Evolutionary conservation across 2,113 vertebrate genomes (phyloP), one percentile per base, ranked within the genome.

Genomic region (Nicator chloris): DNA sequence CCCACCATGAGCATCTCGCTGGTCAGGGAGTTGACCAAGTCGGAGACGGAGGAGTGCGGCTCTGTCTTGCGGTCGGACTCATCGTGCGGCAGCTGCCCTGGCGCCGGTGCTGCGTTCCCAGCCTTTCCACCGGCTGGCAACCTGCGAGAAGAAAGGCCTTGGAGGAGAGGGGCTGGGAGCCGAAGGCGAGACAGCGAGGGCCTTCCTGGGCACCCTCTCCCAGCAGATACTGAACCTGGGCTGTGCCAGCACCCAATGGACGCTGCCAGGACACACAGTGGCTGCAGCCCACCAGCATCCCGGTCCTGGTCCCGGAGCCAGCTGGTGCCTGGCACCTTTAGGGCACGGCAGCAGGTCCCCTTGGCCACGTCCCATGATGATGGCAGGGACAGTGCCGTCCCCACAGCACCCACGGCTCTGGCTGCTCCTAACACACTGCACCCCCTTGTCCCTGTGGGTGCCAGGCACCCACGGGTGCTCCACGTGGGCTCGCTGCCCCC

Each of bases 1-100:
- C 98, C 98, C 98, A 99, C 99, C 99, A 99, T 99, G 57, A 99
- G 98, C 99, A 99, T 99, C 98, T 99, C 99, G 73, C 99, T 99
- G 93, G 99, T 99, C 93, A 99, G 98, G 64, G 99, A 99, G 97
- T 99, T 99, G 95, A 99, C 99, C 65, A 99, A 98, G 96, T 99
- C 99, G 0, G 99, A 99, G 71, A 99, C 99, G 0, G 99, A 99
- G 80, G 99, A 99, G 73, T 97, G 99, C 4, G 99, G 98, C 64
- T 99, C 99, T 1, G 98, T 99, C 97, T 98, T 98, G 76, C 97
- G 98, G 90, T 98, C 98, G 8, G 97, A 91, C 53, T 98, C 98
- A 87, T 99, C 99, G 3, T 98, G 98, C 5, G 98, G 99, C 1
- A 98, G 98, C 97, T 98, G 98, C 97, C 98, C 98, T 22, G 99